These are phyloP conservation scores for Eulacestoma nigropectus DNA, from an alignment of 2,113 vertebrate species.

Conservation along the genomic window DNA sequence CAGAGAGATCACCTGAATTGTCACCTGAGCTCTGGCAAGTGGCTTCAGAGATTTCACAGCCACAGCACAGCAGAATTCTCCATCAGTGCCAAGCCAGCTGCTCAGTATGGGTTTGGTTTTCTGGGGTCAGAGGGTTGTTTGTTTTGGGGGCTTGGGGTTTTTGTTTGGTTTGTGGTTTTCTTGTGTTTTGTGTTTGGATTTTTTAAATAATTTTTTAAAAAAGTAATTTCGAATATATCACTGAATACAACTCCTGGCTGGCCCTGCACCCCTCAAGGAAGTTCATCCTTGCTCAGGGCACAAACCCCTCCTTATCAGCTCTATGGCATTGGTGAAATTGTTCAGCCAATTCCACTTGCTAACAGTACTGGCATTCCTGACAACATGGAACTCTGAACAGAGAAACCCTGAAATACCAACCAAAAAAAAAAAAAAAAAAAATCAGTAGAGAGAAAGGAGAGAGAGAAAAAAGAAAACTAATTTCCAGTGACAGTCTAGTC, in stretches of 20 bases:
- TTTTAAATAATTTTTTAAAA: too few relatives aligned
- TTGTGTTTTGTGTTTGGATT: neutral
- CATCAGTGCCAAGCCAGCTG: neutral
- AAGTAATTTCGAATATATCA: neutral
- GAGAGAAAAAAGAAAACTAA: constrained; percentile 67
- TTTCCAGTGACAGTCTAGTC: constrained; percentile 80
- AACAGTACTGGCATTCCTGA: constrained; percentile 36
- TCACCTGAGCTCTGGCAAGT: neutral
- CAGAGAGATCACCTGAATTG: neutral
- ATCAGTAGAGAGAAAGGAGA: neutral
- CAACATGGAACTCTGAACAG: constrained; percentile 54
- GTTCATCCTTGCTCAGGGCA: neutral
- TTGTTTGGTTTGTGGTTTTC: neutral
- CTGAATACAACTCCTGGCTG: neutral
- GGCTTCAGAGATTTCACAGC: neutral
- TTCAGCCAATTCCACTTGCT: neutral
- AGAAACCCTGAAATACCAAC: constrained; percentile 66
- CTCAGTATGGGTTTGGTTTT: accelerated
- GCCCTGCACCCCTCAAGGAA: neutral
- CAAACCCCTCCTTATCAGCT: neutral
- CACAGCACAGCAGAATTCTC: neutral
- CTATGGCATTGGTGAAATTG: neutral
- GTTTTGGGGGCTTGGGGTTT: neutral
- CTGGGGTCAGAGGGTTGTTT: neutral
- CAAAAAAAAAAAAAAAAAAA: constrained; percentile 16